Evolutionary conservation across 1,140 invertebrate genomes (phyloP), one percentile per base, ranked within the genome.

Genomic region (Drosophila kepulauana): DNA sequence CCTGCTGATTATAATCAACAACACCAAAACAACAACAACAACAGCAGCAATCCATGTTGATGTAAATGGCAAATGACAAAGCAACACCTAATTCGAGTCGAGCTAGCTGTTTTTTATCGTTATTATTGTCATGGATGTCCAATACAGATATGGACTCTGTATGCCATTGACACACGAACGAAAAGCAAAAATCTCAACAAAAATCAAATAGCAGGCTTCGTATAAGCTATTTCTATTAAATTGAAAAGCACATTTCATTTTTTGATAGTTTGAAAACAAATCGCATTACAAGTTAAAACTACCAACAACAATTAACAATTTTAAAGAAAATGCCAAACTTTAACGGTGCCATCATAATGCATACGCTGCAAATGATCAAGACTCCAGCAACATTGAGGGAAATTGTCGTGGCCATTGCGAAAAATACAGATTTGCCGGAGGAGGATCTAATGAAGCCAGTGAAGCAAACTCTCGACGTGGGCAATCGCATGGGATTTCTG

Each of bases 271-370:
- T 1, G 15, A 10, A 51, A 15, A 58, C 8, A 43, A 64, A 5
- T 8, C 16, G 15, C 11, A 66, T 58, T 28, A 35, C 28, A 41
- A 30, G 20, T 11, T 49, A 8, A 25, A 43, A 4, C n/a, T 5
- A 13, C 28, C 33, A 20, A 13, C 15, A 43, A 1, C 3, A 16
- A 30, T 16, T 11, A 11, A 13, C 7, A 35, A 48, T 68, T 68
- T n/a, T 45, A 1, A 3, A 46, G 13, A 67, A 52, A 48, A 82
- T 88, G 84, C 84, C 84, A 0, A 88, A 88, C 33, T 84, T 89
- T 43, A 88, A 88, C 48, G 84, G 84, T 5, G 84, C 84, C 15
- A 88, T 88, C n/a, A 25, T 89, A 13, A 35, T 88, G 67, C 84
- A 89, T 57, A 62, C 84, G 0, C 45, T 88, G 46, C 64, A 88